These are phyloP conservation scores for Labeo calbasu DNA, from an alignment of 2,797 vertebrate genomes.

Conservation along the genomic window DNA sequence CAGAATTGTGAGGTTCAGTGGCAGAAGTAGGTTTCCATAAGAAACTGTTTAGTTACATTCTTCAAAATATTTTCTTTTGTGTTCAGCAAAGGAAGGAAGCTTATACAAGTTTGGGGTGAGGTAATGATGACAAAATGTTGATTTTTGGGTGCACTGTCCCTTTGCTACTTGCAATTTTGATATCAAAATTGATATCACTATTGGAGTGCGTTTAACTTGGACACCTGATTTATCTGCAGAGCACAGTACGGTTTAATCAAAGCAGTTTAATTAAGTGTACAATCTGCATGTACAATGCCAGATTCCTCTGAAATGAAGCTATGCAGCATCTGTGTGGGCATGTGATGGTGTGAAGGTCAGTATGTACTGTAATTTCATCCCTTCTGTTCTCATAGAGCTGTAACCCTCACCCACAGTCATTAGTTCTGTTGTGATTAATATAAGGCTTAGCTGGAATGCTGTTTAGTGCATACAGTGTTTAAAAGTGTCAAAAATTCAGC, in stretches of 20 bases:
- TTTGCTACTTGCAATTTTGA: neutral
- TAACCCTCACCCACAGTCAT: conserved; percentile 28
- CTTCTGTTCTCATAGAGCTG: conserved; percentile 30
- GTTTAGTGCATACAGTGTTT: conserved; percentile 19
- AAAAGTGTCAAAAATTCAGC: conserved; percentile 12
- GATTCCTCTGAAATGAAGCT: conserved; percentile 35
- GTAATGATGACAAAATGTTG: too few relatives aligned
- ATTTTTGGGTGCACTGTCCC: neutral
- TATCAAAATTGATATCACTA: neutral
- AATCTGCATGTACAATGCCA: conserved; percentile 30
- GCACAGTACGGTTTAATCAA: neutral
- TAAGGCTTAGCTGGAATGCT: conserved; percentile 7
- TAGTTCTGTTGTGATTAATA: neutral
- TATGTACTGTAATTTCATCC: conserved; percentile 11
- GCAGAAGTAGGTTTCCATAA: too few relatives aligned
- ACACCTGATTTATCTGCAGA: conserved; percentile 1
- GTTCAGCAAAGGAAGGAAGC: neutral
- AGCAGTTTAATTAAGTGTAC: conserved; percentile 47
- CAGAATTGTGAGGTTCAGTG: too few relatives aligned
- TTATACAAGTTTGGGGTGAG: neutral
- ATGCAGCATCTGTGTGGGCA: conserved; percentile 35
- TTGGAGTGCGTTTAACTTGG: neutral
- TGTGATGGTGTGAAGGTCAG: conserved; percentile 32
- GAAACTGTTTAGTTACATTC: neutral
- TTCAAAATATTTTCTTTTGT: neutral